Base-by-base conservation (phyloP, 2,113 vertebrate species). In the Clarias macrocephalus region DNA sequence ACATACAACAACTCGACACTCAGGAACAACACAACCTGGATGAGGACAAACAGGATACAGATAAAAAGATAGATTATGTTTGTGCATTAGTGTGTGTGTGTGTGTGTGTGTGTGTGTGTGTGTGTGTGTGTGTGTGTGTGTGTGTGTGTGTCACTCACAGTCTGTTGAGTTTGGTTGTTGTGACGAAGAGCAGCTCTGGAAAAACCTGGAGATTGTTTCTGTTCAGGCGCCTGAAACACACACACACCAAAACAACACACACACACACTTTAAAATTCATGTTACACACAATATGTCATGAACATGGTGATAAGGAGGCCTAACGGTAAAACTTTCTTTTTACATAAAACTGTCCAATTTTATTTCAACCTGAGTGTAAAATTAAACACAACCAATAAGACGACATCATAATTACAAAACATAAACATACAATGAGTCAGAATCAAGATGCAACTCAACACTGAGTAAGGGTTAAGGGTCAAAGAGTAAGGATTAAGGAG, bases 191-290 rank as follows among this genome's bases (percentile, higher is more conserved):
- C 92, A 99, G 94, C 91, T 99, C 98, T 25, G 98, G 97, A 93
- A 99, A 97, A 89, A 99, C 95, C 75, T 97, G 97, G 92, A 99
- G 96, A 92, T 96, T 98, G 96, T 99, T 99, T 96, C 97, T 96
- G 95, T 99, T 99, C 92, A 99, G 94, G 90, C 98, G 97, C 94
- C 98, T 99, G 95, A 89, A 90, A 95, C 42, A 37, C n/a, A 66
- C 86, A 73, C 16, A 88, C 68, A 68, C 83, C 54, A 62, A 56
- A 52, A 86, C 54, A 33, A 42, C 76, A 89, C 30, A 62, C 56
- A 75, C 59, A 80, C 19, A 68, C 56, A 89, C 30, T 28, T 66
- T 13, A 13, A 28, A n/a, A 77, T 37, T 19, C 25, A 37, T 84
- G 82, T 84, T 89, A 63, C 84, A 60, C 62, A 70, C 33, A 66